phyloP scores from a whole-genome alignment of 2,113 vertebrate species.

The Tachysurus vachellii region DNA sequence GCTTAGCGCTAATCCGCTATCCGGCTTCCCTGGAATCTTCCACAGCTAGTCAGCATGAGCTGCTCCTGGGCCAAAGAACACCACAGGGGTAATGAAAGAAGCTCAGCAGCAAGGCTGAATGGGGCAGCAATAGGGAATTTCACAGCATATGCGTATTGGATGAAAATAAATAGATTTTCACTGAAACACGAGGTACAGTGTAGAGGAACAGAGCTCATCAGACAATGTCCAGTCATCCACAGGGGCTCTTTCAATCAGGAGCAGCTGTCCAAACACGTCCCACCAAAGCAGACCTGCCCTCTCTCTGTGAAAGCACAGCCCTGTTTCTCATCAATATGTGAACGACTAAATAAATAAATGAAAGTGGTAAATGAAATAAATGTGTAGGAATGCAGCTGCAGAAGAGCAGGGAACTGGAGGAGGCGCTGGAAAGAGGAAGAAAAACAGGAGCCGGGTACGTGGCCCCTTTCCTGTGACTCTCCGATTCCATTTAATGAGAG shows the following conservation, averaged over 20 bases:
- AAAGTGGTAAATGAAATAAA: constrained; percentile 60
- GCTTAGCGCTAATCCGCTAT: constrained; percentile 61
- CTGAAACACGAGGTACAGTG: background rate
- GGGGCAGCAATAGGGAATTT: background rate
- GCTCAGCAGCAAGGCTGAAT: background rate
- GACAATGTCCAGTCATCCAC: constrained; percentile 65
- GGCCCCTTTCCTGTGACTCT: constrained; percentile 42
- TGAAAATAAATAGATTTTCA: background rate
- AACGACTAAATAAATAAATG: constrained; percentile 71
- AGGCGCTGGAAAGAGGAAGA: constrained; percentile 44
- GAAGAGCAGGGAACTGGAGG: constrained; percentile 46
- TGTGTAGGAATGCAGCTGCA: constrained; percentile 58
- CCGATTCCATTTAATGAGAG: constrained; percentile 37
- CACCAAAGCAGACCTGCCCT: constrained; percentile 51
- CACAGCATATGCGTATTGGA: constrained; percentile 6
- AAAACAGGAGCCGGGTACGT: constrained; percentile 41
- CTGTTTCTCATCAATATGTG: constrained; percentile 62
- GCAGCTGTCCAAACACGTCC: constrained; percentile 75
- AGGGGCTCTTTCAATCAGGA: constrained; percentile 54
- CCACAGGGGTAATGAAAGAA: background rate
- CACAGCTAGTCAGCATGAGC: constrained; percentile 12
- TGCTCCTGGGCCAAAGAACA: constrained; percentile 8
- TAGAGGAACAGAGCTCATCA: constrained; percentile 14
- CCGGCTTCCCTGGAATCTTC: constrained; percentile 49
- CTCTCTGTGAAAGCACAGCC: constrained; percentile 64